These are phyloP conservation scores for Petrophora chlorosata DNA, from an alignment of 2,888 invertebrate species.

Conservation along the genomic window DNA sequence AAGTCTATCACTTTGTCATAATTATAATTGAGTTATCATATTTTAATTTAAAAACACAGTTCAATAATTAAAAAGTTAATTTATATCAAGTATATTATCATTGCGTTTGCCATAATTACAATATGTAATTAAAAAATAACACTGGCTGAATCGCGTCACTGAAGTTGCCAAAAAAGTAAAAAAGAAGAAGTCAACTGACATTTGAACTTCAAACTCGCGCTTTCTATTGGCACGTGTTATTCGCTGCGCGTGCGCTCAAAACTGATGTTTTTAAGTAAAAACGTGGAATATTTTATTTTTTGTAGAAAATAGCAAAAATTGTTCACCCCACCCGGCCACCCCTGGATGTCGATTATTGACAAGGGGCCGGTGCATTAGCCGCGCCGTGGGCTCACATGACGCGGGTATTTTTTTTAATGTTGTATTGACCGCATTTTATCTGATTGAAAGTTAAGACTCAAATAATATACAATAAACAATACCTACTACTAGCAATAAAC, in stretches of 20 bases:
- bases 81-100: too few relatives aligned
- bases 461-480: too few relatives aligned
- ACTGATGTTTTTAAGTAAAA: conserved; percentile 81
- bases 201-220: conserved; percentile 21
- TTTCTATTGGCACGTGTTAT: conserved; percentile 59
- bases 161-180: too few relatives aligned
- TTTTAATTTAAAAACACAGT: background rate
- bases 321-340: conserved; percentile 67
- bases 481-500: too few relatives aligned
- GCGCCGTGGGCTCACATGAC: conserved; percentile 57
- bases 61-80: too few relatives aligned
- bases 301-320: conserved; percentile 76
- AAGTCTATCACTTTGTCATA: conserved; percentile 4
- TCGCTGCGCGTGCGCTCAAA: conserved; percentile 73
- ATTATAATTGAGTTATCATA: background rate
- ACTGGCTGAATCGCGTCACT: too few relatives aligned
- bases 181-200: too few relatives aligned
- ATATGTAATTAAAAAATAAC: too few relatives aligned
- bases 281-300: conserved; percentile 73
- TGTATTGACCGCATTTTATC: background rate
- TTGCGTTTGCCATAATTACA: too few relatives aligned
- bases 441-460: too few relatives aligned
- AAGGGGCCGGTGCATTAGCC: conserved; percentile 77
- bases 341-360: conserved; percentile 61
- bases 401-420: background rate